These are phyloP conservation scores for Anseranas semipalmata DNA, from an alignment of 2,113 vertebrate species.

Conservation along the genomic window DNA sequence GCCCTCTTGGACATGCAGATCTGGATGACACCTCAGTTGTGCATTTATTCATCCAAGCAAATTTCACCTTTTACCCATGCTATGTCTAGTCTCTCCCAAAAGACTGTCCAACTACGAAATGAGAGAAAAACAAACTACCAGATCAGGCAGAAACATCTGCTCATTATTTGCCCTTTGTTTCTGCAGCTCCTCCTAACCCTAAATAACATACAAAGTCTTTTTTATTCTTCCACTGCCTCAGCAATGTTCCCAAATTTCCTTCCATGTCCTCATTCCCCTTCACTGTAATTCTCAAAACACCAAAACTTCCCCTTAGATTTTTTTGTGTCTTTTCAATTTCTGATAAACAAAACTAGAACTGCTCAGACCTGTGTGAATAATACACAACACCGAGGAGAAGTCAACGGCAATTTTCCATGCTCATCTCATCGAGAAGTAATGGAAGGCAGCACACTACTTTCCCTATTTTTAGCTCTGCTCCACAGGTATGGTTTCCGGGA, in stretches of 20 bases:
- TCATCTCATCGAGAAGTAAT: rapidly evolving
- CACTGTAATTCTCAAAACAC: rapidly evolving
- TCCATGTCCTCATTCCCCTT: rapidly evolving
- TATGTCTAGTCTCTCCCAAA: not conserved
- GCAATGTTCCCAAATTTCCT: not conserved
- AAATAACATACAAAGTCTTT: not conserved
- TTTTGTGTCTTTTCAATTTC: not conserved
- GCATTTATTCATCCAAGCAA: not conserved
- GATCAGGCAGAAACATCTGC: not conserved
- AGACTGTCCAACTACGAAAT: not conserved
- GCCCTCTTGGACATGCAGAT: not conserved
- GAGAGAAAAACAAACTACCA: not conserved
- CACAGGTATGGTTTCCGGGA: not conserved
- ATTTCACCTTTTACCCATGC: not conserved
- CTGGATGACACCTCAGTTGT: not conserved
- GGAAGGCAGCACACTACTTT: not conserved
- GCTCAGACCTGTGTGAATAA: not conserved
- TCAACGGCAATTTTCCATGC: not conserved
- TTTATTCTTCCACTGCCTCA: not conserved
- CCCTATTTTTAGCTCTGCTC: conserved; percentile 21
- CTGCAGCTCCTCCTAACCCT: not conserved
- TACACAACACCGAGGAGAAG: not conserved
- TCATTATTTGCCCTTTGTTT: not conserved
- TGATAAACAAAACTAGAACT: not conserved
- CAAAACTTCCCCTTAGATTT: rapidly evolving